Conservation (phyloP, 2,888 invertebrate species). For the Arctia plantaginis region DNA sequence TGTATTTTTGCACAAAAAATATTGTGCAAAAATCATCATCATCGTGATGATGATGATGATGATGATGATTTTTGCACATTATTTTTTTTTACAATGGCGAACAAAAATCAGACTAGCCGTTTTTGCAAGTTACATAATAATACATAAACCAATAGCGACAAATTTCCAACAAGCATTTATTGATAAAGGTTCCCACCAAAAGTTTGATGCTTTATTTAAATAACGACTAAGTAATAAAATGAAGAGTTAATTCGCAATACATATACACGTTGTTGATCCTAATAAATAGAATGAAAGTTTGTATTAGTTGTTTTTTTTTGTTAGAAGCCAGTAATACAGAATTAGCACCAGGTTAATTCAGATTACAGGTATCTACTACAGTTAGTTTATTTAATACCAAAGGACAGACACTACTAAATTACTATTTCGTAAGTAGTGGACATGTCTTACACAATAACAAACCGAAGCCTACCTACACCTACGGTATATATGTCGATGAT, state of each 20-base stretch:
- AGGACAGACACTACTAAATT: constrained; percentile 1
- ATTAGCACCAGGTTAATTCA: constrained; percentile 7
- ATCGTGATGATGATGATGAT: too few species aligned
- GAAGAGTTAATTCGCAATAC: not conserved
- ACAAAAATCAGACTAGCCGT: not conserved
- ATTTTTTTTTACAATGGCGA: not conserved
- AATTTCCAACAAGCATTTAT: too few species aligned
- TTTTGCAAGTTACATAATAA: not conserved
- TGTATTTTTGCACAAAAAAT: too few species aligned
- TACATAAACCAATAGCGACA: too few species aligned
- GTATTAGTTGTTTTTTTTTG: not conserved
- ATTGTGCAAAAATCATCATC: too few species aligned
- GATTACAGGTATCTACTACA: constrained; percentile 11
- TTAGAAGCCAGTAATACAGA: not conserved
- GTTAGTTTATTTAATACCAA: constrained; percentile 15
- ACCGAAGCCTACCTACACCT: too few species aligned
- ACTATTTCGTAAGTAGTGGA: not conserved
- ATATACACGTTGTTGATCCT: not conserved
- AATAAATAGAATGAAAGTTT: not conserved
- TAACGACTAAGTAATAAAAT: too few species aligned
- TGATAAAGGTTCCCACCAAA: too few species aligned
- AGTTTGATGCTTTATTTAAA: too few species aligned
- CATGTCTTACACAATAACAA: not conserved
- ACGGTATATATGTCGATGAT: too few species aligned
- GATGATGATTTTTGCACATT: too few species aligned